These are phyloP conservation scores for Chloroclystis v-ata DNA, from an alignment of 2,888 invertebrate genomes.

Conservation along the genomic window DNA sequence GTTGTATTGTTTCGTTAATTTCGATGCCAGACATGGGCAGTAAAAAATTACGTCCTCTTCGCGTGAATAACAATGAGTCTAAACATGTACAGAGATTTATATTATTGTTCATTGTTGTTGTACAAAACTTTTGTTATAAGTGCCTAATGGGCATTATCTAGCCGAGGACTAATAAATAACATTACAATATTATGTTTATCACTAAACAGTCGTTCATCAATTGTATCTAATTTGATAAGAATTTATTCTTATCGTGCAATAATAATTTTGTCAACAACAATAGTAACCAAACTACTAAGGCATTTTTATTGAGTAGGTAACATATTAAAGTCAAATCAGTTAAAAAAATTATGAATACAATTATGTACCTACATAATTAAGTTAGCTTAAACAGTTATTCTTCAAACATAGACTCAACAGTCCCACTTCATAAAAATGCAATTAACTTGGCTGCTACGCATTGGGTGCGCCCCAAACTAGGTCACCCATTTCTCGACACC, in stretches of 20 bases:
- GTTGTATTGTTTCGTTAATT: slow-evolving; percentile 44
- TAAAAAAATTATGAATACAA: too few relatives aligned
- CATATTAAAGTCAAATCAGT: too few relatives aligned
- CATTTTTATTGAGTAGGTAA: too few relatives aligned
- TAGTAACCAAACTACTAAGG: too few relatives aligned
- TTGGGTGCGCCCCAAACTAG: slow-evolving; percentile 67
- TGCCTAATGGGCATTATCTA: slow-evolving; percentile 12
- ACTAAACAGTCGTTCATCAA: too few relatives aligned
- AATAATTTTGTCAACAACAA: too few relatives aligned
- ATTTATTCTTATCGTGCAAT: too few relatives aligned
- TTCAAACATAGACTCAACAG: slow-evolving; percentile 13
- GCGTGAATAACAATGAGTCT: slow-evolving; percentile 46
- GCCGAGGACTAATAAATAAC: not conserved
- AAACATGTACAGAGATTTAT: slow-evolving; percentile 27
- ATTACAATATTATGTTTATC: too few relatives aligned
- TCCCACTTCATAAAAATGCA: slow-evolving; percentile 44
- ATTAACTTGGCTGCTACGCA: slow-evolving; percentile 54
- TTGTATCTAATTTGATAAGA: too few relatives aligned
- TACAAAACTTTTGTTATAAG: slow-evolving; percentile 22
- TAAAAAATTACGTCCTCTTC: slow-evolving; percentile 51
- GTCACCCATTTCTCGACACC: slow-evolving; percentile 67
- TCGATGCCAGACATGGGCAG: slow-evolving; percentile 33
- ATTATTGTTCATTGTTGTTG: slow-evolving; percentile 29
- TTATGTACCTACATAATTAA: too few relatives aligned
- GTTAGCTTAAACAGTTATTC: not conserved